phyloP scores from a whole-genome alignment of 2,113 vertebrate genomes.

The Colistium nudipinnis region DNA sequence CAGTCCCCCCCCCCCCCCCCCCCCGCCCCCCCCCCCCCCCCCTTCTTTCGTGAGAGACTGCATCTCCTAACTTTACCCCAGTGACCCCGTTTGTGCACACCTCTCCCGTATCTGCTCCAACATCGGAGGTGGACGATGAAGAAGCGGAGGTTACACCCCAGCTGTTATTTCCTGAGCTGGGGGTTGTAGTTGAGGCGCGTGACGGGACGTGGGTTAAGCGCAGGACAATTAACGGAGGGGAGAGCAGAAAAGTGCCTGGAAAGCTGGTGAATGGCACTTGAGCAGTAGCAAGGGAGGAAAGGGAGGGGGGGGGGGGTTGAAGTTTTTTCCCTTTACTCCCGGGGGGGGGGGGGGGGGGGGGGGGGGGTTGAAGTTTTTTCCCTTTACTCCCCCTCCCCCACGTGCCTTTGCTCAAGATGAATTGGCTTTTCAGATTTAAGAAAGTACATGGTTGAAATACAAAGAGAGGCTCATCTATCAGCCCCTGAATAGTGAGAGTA shows the following conservation, averaged over 20 bases:
- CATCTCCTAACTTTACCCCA: conserved; percentile 23
- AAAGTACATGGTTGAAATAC: conserved; percentile 82
- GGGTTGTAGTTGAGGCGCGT: conserved; percentile 62
- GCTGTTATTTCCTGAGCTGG: conserved; percentile 16
- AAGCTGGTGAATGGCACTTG: conserved; percentile 76
- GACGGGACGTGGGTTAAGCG: conserved; percentile 51
- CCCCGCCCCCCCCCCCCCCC: conserved; percentile 41
- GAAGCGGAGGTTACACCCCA: conserved; percentile 6
- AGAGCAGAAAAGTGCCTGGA: conserved; percentile 73
- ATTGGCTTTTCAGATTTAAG: conserved; percentile 84
- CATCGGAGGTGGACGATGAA: conserved; percentile 20
- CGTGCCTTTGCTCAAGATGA: conserved; percentile 76
- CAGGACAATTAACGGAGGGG: conserved; percentile 72
- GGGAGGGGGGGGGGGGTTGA: conserved; percentile 65
- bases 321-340: conserved; percentile 61
- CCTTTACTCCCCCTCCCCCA: conserved; percentile 59
- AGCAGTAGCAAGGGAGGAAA: conserved; percentile 47
- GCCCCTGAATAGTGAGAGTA: conserved; percentile 80
- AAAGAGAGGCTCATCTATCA: conserved; percentile 83
- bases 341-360: conserved; percentile 39
- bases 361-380: conserved; percentile 70
- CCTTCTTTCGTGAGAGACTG: too few species aligned
- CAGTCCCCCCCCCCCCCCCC: conserved; percentile 36
- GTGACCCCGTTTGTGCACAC: conserved; percentile 23
- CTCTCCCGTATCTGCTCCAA: conserved; percentile 40